A percentile compares a stretch with the other conserved stretches of the same genome.
Evolutionary conservation across 2,797 vertebrate genomes (phyloP).

Genomic region (Esox masquinongy): DNA sequence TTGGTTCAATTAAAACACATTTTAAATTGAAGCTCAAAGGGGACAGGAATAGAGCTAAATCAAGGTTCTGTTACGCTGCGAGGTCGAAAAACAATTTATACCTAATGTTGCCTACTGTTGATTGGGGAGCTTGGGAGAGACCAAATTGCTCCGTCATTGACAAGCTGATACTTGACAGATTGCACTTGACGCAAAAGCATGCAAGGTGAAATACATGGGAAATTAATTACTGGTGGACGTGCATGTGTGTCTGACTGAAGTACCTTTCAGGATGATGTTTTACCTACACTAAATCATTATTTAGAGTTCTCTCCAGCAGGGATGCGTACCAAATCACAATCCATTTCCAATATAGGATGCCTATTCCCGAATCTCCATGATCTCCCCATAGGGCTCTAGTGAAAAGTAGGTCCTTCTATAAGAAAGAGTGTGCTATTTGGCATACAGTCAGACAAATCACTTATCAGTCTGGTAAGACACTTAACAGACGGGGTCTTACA

Average conservation of each 20-base stretch:
- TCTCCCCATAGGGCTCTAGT: background rate
- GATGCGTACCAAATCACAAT: background rate
- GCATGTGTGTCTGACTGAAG: background rate
- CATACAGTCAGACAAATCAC: conserved; percentile 54
- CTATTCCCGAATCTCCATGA: background rate
- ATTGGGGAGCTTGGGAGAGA: background rate
- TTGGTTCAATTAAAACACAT: background rate
- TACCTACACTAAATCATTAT: background rate
- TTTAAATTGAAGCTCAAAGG: background rate
- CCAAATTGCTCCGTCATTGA: background rate
- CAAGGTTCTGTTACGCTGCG: background rate
- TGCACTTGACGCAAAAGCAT: background rate
- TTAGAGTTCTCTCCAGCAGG: background rate
- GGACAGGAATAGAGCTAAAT: background rate
- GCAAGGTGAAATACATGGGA: background rate
- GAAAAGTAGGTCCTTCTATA: background rate
- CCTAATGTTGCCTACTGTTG: background rate
- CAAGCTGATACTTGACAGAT: background rate
- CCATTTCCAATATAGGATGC: background rate
- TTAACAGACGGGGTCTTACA: conserved; percentile 44
- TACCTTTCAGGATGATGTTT: background rate
- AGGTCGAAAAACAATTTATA: background rate
- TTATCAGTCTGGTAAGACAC: conserved; percentile 33
- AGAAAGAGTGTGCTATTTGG: conserved; percentile 45
- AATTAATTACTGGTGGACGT: background rate